phyloP scores from a whole-genome alignment of 1,140 invertebrate species.

The Drosophila pseudoobscura region DNA sequence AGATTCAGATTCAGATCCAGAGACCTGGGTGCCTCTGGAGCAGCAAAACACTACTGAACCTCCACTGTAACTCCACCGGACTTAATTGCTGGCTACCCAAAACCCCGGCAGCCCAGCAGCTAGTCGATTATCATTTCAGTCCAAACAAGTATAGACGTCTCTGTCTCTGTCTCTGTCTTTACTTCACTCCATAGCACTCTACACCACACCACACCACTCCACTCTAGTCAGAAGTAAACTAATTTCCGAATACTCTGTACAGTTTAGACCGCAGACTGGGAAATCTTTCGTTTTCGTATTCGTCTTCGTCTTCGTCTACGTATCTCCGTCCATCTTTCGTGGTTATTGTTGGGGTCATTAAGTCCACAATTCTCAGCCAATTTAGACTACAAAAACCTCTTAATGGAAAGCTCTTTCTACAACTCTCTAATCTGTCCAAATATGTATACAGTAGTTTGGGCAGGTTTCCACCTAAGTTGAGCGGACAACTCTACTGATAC shows the following conservation, averaged over 20 bases:
- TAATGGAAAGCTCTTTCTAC: constrained; percentile 28
- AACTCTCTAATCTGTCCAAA: no score
- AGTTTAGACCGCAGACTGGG: constrained; percentile 20
- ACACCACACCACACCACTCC: no score
- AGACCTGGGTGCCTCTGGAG: constrained; percentile 25
- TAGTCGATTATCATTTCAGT: constrained; percentile 42
- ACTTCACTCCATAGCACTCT: no score
- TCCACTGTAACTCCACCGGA: constrained; percentile 23
- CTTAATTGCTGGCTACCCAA: constrained; percentile 38
- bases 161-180: background rate
- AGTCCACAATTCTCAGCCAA: constrained; percentile 36
- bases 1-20: constrained; percentile 1
- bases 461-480: no score
- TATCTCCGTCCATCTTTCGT: constrained; percentile 4
- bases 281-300: constrained; percentile 25
- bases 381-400: constrained; percentile 30
- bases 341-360: constrained; percentile 21
- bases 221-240: constrained; percentile 14
- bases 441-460: no score
- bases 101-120: constrained; percentile 33
- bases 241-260: constrained; percentile 28
- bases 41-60: constrained; percentile 26
- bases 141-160: constrained; percentile 25
- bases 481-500: no score
- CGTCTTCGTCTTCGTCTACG: constrained; percentile 1